These are phyloP conservation scores for Catamblyrhynchus diadema DNA, from an alignment of 2,797 vertebrate genomes.

Conservation along the genomic window DNA sequence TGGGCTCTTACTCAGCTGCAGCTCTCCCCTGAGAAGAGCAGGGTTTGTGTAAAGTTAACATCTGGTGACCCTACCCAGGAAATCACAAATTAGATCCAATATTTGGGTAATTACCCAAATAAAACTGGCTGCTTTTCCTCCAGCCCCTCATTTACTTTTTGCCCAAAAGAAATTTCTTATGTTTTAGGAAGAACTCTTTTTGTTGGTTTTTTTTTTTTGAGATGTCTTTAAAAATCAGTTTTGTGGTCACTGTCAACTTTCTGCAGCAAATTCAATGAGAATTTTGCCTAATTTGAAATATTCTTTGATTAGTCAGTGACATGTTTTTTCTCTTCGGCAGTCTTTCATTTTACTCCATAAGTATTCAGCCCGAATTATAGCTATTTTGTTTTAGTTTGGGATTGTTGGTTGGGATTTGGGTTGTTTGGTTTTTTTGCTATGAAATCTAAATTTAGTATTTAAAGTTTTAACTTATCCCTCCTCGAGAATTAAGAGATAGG, in stretches of 20 bases:
- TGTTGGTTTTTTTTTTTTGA: neutral
- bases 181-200: neutral
- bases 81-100: neutral
- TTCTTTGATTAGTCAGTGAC: neutral
- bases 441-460: neutral
- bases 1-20: neutral
- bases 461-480: neutral
- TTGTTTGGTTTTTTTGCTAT: neutral
- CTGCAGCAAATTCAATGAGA: neutral
- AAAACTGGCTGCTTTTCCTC: neutral
- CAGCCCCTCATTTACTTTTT: neutral
- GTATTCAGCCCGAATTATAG: neutral
- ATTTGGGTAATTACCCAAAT: neutral
- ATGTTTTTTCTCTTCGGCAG: neutral
- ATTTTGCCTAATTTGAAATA: neutral
- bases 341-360: slow-evolving; percentile 7
- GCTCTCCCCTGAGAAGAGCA: neutral
- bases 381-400: neutral
- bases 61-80: neutral
- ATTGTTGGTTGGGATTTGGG: neutral
- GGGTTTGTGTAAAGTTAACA: neutral
- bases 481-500: neutral
- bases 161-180: neutral
- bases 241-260: neutral
- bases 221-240: neutral